These are phyloP conservation scores for Sebastiscus albofasciatus DNA, from an alignment of 2,797 vertebrate genomes.

Conservation along the genomic window DNA sequence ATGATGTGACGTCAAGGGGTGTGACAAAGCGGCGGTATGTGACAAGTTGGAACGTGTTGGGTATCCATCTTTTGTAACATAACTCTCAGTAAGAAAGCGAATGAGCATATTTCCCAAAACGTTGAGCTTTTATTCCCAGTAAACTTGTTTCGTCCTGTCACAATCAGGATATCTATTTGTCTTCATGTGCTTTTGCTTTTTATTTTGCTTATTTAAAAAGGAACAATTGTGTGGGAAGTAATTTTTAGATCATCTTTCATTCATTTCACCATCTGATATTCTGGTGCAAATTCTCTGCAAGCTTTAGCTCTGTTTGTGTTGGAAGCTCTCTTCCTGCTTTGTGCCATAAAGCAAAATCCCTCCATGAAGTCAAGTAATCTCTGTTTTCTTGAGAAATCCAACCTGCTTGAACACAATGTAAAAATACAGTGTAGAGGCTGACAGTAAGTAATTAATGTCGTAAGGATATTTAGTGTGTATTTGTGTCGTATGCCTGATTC, in stretches of 20 bases:
- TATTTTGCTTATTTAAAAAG: neutral
- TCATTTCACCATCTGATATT: neutral
- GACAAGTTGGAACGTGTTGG: too few species aligned
- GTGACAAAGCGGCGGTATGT: too few species aligned
- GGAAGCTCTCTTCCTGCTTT: neutral
- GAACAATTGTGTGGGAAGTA: neutral
- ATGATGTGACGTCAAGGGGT: too few species aligned
- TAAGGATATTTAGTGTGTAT: neutral
- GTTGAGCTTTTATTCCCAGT: neutral
- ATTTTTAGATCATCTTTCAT: neutral
- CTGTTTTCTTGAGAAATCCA: neutral
- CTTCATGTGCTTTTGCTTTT: neutral
- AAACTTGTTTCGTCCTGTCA: neutral
- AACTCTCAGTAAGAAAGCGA: neutral
- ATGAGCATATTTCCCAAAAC: neutral
- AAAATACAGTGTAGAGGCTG: neutral
- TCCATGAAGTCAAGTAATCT: neutral
- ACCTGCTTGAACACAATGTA: neutral
- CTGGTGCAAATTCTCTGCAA: neutral
- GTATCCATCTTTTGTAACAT: neutral
- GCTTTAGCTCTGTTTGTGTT: neutral
- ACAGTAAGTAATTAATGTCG: neutral
- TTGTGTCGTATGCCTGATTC: neutral
- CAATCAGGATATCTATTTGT: neutral
- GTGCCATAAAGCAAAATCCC: neutral